Evolutionary conservation across 2,113 vertebrate species (phyloP).

Genomic region (Neofelis nebulosa): DNA sequence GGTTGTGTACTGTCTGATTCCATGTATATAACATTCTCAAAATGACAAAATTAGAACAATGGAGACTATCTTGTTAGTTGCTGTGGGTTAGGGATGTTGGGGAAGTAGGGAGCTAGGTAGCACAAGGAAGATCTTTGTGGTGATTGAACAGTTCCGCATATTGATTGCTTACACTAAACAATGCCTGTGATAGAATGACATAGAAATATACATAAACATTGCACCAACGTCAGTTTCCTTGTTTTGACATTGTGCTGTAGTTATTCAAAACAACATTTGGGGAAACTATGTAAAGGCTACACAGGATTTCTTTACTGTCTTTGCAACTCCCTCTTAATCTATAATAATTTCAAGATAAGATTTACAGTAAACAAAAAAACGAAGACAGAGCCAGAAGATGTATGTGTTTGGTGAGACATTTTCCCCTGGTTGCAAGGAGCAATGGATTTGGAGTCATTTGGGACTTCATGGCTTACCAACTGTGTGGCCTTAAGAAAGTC

Average conservation of each 20-base stretch:
- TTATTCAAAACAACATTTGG: neutral
- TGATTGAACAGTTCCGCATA: neutral
- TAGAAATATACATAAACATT: neutral
- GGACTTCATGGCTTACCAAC: neutral
- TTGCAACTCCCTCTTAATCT: neutral
- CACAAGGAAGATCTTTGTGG: neutral
- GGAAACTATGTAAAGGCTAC: neutral
- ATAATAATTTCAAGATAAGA: neutral
- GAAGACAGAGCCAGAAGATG: neutral
- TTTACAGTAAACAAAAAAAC: neutral
- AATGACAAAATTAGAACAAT: neutral
- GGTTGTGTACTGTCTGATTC: neutral
- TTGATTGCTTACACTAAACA: neutral
- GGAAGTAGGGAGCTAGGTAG: neutral
- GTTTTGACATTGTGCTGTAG: neutral
- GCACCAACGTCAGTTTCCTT: neutral
- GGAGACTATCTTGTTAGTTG: neutral
- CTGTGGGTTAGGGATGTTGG: neutral
- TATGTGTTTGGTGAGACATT: neutral
- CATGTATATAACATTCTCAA: neutral
- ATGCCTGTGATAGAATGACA: neutral
- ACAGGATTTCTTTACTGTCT: neutral
- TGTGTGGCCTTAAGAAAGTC: neutral
- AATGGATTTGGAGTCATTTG: neutral
- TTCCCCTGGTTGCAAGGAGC: neutral